Evolutionary conservation across 2,113 vertebrate species (phyloP).

Genomic region (Pteronura brasiliensis): DNA sequence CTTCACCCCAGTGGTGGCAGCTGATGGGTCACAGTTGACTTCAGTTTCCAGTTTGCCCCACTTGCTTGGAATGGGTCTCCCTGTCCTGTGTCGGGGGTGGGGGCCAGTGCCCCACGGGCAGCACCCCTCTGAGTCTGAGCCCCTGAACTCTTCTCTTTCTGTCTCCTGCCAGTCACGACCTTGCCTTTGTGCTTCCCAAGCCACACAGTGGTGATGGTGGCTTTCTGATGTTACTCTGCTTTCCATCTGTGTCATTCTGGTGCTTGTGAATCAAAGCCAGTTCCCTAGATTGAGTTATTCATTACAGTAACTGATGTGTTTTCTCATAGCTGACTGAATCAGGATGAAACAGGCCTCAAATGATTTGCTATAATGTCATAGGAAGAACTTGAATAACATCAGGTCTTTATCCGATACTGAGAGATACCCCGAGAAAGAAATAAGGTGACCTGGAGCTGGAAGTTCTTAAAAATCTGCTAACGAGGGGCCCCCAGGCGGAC

Average conservation of each 20-base stretch:
- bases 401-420: neutral
- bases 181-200: neutral
- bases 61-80: neutral
- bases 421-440: neutral
- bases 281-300: neutral
- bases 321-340: neutral
- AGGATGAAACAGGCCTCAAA: neutral
- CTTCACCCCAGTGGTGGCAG: too few species aligned
- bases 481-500: neutral
- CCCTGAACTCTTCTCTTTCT: neutral
- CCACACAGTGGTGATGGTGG: too few species aligned
- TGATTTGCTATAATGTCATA: neutral
- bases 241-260: neutral
- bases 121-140: neutral
- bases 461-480: neutral
- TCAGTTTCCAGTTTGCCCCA: neutral
- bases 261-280: neutral
- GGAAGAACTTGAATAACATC: neutral
- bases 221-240: neutral
- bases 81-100: fast-evolving
- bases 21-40: too few species aligned
- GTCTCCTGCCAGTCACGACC: too few species aligned
- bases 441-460: neutral
- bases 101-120: fast-evolving
- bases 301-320: neutral